A percentile compares a stretch with the other conserved stretches of the same genome.
phyloP scores from a whole-genome alignment of 2,797 vertebrate genomes.

The Gadopsis marmoratus region DNA sequence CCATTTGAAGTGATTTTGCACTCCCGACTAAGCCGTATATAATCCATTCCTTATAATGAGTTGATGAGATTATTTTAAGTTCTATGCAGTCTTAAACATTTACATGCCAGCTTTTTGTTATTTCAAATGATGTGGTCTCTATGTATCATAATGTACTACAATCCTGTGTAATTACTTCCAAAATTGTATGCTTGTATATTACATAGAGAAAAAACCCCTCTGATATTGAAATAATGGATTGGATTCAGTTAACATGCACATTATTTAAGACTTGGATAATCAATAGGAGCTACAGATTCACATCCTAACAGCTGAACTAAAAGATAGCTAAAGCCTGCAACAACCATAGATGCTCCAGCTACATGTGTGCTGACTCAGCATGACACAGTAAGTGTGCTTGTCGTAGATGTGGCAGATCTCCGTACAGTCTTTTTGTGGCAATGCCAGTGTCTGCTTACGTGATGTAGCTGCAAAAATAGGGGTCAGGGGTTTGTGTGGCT shows the following conservation, averaged over 20 bases:
- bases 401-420: slow-evolving; percentile 64
- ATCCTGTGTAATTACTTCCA: slow-evolving; percentile 67
- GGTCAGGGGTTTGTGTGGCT: slow-evolving; percentile 53
- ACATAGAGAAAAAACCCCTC: slow-evolving; percentile 44
- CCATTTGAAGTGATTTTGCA: slow-evolving; percentile 63
- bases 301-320: slow-evolving; percentile 73
- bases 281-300: slow-evolving; percentile 58
- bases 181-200: slow-evolving; percentile 71
- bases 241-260: slow-evolving; percentile 63
- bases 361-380: slow-evolving; percentile 50
- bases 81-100: slow-evolving; percentile 55
- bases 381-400: slow-evolving; percentile 53
- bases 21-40: slow-evolving; percentile 62
- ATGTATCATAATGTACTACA: slow-evolving; percentile 73
- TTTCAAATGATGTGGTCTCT: slow-evolving; percentile 65
- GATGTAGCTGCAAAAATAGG: slow-evolving; percentile 61
- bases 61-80: slow-evolving; percentile 35
- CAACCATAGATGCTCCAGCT: slow-evolving; percentile 63
- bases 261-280: slow-evolving; percentile 60
- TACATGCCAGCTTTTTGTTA: slow-evolving; percentile 38
- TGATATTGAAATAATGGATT: slow-evolving; percentile 50
- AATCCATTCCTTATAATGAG: slow-evolving; percentile 69
- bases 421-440: slow-evolving; percentile 62
- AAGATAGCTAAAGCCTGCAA: slow-evolving; percentile 66
- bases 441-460: slow-evolving; percentile 72